phyloP scores from a whole-genome alignment of 2,888 invertebrate genomes.

The Platerodrilus igneus region DNA sequence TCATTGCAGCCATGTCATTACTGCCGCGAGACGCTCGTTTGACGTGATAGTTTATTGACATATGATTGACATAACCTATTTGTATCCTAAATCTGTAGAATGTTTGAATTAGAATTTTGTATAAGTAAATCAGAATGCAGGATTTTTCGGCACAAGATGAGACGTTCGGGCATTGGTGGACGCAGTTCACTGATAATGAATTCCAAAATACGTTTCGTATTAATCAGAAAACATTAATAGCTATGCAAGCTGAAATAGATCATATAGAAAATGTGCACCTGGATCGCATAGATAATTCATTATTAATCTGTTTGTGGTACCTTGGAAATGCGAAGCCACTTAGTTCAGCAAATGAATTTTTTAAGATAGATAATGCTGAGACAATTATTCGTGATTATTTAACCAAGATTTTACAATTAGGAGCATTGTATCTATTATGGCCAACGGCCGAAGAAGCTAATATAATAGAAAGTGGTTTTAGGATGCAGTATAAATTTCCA shows the following conservation, averaged over 20 bases:
- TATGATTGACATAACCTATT: too few relatives aligned
- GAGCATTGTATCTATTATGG: constrained; percentile 26
- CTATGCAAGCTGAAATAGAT: constrained; percentile 29
- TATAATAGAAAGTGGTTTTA: constrained; percentile 24
- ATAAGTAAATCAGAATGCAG: too few relatives aligned
- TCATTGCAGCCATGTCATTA: too few relatives aligned
- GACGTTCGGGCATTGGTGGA: constrained; percentile 25
- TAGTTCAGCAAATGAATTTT: constrained; percentile 22
- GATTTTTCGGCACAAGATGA: too few relatives aligned
- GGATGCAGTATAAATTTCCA: constrained; percentile 24
- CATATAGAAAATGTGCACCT: constrained; percentile 17
- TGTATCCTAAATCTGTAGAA: too few relatives aligned
- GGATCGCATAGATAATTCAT: constrained; percentile 20
- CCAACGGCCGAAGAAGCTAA: constrained; percentile 23
- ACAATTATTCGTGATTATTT: constrained; percentile 23
- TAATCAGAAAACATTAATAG: constrained; percentile 21
- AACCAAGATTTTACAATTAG: constrained; percentile 23
- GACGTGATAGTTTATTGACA: too few relatives aligned
- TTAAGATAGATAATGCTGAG: constrained; percentile 20
- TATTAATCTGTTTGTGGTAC: constrained; percentile 29
- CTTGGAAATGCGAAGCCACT: constrained; percentile 27
- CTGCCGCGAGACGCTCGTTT: too few relatives aligned
- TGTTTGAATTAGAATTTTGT: too few relatives aligned
- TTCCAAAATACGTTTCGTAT: constrained; percentile 29
- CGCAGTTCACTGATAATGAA: constrained; percentile 23